Evolutionary conservation across 2,113 vertebrate genomes (phyloP).

Genomic region (Platichthys flesus): DNA sequence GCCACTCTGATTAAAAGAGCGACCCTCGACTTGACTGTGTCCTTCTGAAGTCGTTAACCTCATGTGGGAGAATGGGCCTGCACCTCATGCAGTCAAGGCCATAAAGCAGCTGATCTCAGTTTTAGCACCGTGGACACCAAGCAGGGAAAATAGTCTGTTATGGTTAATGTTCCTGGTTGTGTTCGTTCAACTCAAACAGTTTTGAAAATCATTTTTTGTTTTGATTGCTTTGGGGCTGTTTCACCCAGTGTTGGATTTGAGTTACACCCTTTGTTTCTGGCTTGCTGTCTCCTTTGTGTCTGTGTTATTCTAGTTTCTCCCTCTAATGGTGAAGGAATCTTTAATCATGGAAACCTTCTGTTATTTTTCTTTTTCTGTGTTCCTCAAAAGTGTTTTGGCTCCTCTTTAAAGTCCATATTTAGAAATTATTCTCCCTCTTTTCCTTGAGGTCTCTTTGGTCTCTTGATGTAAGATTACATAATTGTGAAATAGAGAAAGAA

Average conservation of each 20-base stretch:
- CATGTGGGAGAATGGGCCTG: constrained; percentile 47
- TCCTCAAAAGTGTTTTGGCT: background rate
- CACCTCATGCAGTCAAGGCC: constrained; percentile 61
- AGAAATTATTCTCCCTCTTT: background rate
- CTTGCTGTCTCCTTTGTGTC: background rate
- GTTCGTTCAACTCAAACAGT: background rate
- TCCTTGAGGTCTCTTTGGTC: background rate
- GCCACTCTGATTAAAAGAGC: background rate
- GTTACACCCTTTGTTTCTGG: background rate
- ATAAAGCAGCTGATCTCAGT: constrained; percentile 54
- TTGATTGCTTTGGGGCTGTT: too few relatives aligned
- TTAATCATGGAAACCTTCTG: background rate
- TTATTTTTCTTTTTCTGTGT: background rate
- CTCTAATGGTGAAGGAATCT: background rate
- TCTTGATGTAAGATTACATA: background rate
- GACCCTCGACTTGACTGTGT: constrained; percentile 33
- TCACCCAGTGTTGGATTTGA: too few relatives aligned
- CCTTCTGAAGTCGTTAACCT: constrained; percentile 39
- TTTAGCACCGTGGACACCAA: too few relatives aligned
- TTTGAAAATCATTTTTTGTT: background rate
- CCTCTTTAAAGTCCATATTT: background rate
- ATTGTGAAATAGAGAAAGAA: background rate
- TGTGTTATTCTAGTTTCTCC: background rate
- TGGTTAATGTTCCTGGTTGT: background rate
- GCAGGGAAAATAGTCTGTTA: too few relatives aligned